A percentile compares a stretch with the other conserved stretches of the same genome.
Conservation (phyloP, 1,140 invertebrate species). For the Schlechtendalia chinensis region DNA sequence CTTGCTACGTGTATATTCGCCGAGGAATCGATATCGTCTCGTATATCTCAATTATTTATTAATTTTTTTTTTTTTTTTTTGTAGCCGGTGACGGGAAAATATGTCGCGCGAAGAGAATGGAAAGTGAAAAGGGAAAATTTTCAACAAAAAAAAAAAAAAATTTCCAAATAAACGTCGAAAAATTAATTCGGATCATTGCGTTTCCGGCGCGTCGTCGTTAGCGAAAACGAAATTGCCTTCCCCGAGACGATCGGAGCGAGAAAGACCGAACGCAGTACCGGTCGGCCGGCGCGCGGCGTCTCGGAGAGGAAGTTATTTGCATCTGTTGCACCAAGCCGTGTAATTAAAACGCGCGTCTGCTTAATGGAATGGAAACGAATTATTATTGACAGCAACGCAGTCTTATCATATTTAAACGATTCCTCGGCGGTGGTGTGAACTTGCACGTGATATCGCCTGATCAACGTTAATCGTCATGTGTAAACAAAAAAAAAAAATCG, state of each 20-base stretch:
- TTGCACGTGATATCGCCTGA: background rate
- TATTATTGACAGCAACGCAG: background rate
- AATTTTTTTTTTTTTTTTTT: no score
- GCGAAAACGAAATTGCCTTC: conserved; percentile 7
- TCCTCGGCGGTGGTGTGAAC: background rate
- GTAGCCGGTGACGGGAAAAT: background rate
- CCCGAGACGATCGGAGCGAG: background rate
- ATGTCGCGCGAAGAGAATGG: no score
- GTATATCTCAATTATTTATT: no score
- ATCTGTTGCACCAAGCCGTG: conserved; percentile 30
- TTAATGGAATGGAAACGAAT: conserved; percentile 25
- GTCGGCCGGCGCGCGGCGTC: background rate
- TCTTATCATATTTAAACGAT: conserved; percentile 20
- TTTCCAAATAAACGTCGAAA: background rate
- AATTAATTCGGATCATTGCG: conserved; percentile 13
- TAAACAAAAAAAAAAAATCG: no score
- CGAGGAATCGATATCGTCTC: no score
- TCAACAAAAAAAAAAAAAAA: background rate
- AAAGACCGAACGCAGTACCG: background rate
- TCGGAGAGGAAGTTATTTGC: conserved; percentile 30
- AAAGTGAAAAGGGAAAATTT: background rate
- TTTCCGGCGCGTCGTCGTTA: background rate
- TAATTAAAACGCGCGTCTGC: conserved; percentile 34
- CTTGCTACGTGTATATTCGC: no score
- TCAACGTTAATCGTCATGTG: no score